Conservation (phyloP, 2,113 vertebrate species). For the Thamnophis sirtalis region DNA sequence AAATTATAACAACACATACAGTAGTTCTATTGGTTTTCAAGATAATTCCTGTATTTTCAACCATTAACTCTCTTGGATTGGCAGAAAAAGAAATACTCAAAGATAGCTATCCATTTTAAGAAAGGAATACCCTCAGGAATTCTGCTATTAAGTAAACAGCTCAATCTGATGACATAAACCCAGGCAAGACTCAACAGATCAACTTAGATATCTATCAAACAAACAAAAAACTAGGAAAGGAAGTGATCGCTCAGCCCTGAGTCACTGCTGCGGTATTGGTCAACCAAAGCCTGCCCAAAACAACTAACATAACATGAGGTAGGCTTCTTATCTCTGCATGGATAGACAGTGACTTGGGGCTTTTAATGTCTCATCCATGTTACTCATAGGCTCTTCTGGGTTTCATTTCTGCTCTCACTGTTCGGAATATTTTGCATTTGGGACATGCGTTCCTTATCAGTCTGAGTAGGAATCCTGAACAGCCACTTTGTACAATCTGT, state of each 20-base stretch:
- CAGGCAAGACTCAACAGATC: not conserved
- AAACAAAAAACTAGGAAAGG: constrained; percentile 2
- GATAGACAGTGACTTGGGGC: constrained; percentile 22
- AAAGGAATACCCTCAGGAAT: not conserved
- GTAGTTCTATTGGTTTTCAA: not conserved
- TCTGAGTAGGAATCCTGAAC: not conserved
- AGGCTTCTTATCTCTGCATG: not conserved
- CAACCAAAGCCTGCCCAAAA: not conserved
- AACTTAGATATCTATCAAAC: not conserved
- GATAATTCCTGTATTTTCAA: not conserved
- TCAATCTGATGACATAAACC: not conserved
- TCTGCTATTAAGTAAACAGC: not conserved
- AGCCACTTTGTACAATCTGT: not conserved
- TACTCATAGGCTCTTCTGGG: not conserved
- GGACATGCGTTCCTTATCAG: not conserved
- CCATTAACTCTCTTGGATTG: not conserved
- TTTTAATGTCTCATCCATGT: not conserved
- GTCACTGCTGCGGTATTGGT: constrained; percentile 1
- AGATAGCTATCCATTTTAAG: not conserved
- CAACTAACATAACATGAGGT: not conserved
- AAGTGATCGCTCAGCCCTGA: not conserved
- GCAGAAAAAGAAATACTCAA: not conserved
- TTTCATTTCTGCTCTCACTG: not conserved
- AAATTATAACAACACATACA: not conserved
- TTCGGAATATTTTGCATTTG: not conserved